Base-by-base conservation (phyloP, 2,113 vertebrate species). In the Cairina moschata region DNA sequence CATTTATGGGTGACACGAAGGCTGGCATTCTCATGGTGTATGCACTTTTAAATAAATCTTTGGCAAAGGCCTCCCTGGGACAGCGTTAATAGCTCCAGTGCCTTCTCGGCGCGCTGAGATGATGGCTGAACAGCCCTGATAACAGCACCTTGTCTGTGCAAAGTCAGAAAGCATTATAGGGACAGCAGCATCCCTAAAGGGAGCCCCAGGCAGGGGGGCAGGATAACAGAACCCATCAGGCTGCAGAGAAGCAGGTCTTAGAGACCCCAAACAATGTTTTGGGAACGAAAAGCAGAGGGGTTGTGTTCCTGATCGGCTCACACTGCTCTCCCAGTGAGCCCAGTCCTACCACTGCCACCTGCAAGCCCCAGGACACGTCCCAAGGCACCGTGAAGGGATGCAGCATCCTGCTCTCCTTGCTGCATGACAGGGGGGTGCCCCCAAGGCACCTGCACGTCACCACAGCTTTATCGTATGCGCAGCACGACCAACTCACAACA, bases 311-410 rank as follows among this genome's bases (percentile, higher is more conserved):
- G 46, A 48, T 48, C 46, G 21, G 46, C 25, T 50, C 48, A 23
- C 10, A 11, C 48, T 50, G 22, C 4, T 32, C 23, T 60, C 69
- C 26, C 3, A 0, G 2, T 28, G 5, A 59, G 18, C 22, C 7
- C 50, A 13, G 25, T 9, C 28, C 40, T 50, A 63, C 2, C 56
- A 34, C 11, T 28, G 29, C 8, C 76, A 69, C 74, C 56, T 2
- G 5, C 31, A 36, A 81, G 22, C 12, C 23, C 50, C 32, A 23
- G 26, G 62, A n/a, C 9, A 3, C 0, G 2, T 2, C 6, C 52
- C 11, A 4, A 1, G 25, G 13, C 38, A 42, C 58, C 2, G 21
- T 3, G 28, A 13, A 11, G 0, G 8, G 44, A 22, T 16, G 17
- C 40, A 48, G 65, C 65, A 56, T n/a, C 11, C 52, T 42, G 52